phyloP scores from a whole-genome alignment of 2,797 vertebrate species.

The Taenioides sp. region DNA sequence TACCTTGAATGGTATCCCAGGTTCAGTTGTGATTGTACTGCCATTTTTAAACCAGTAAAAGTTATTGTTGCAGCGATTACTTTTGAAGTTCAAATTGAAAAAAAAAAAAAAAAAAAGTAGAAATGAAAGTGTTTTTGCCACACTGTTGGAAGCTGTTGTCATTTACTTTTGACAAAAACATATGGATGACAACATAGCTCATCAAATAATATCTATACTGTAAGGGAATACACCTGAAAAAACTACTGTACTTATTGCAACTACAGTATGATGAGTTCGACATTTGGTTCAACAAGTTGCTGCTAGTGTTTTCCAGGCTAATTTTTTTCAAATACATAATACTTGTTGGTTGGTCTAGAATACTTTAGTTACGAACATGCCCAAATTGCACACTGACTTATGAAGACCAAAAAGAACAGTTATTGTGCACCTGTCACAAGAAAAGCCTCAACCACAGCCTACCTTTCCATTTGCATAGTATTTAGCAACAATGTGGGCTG shows the following conservation, averaged over 20 bases:
- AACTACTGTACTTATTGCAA: background rate
- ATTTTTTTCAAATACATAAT: background rate
- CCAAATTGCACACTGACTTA: background rate
- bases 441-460: conserved; percentile 17
- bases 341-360: background rate
- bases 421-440: conserved; percentile 7
- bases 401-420: background rate
- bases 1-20: too few species aligned
- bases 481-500: conserved; percentile 47
- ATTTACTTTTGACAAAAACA: background rate
- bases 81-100: too few species aligned
- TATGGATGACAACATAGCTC: background rate
- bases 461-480: conserved; percentile 18
- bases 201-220: background rate
- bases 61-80: too few species aligned
- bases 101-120: too few species aligned
- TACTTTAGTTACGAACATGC: background rate
- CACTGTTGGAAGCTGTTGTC: too few species aligned
- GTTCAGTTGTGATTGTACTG: too few species aligned
- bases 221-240: background rate
- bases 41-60: too few species aligned
- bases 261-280: too few species aligned
- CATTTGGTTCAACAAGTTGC: too few species aligned
- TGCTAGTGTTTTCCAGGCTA: background rate
- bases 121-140: too few species aligned